Conservation (phyloP, 2,888 invertebrate genomes). For the Nemapogon koenigi region DNA sequence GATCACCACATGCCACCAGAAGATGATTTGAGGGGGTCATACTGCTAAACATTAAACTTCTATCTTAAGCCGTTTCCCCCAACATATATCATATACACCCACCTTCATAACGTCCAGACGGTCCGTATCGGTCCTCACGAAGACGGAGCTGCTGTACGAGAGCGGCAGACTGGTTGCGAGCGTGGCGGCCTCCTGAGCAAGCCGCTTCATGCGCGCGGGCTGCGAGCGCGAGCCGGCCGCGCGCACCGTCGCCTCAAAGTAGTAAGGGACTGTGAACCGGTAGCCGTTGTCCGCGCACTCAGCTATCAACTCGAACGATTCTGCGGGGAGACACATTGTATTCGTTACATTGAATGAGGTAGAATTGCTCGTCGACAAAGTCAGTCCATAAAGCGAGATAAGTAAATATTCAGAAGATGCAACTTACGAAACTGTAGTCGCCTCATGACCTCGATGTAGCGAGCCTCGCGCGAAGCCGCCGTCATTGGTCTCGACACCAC, state of each 20-base stretch:
- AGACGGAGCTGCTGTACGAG: constrained; percentile 92
- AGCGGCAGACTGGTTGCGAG: constrained; percentile 91
- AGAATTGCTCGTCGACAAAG: background rate
- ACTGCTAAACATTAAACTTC: too few relatives aligned
- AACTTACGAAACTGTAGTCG: constrained; percentile 83
- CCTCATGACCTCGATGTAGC: constrained; percentile 88
- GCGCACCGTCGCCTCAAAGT: constrained; percentile 87
- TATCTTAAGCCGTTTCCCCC: too few relatives aligned
- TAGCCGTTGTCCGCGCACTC: constrained; percentile 77
- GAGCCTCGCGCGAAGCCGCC: constrained; percentile 47
- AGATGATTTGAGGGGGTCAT: too few relatives aligned
- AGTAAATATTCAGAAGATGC: constrained; percentile 19
- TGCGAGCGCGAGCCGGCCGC: constrained; percentile 87
- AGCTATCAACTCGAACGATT: constrained; percentile 90
- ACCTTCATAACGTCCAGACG: constrained; percentile 95
- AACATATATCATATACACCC: too few relatives aligned
- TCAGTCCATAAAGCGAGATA: background rate
- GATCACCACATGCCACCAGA: too few relatives aligned
- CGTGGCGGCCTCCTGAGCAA: constrained; percentile 95
- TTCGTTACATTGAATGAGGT: background rate
- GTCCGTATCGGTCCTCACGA: constrained; percentile 94
- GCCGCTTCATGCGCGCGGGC: constrained; percentile 85
- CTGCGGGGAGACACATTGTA: constrained; percentile 46
- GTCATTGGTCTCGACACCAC: constrained; percentile 30
- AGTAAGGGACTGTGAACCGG: constrained; percentile 87